Conservation (phyloP, 2,113 vertebrate genomes). For the Pongo abelii region DNA sequence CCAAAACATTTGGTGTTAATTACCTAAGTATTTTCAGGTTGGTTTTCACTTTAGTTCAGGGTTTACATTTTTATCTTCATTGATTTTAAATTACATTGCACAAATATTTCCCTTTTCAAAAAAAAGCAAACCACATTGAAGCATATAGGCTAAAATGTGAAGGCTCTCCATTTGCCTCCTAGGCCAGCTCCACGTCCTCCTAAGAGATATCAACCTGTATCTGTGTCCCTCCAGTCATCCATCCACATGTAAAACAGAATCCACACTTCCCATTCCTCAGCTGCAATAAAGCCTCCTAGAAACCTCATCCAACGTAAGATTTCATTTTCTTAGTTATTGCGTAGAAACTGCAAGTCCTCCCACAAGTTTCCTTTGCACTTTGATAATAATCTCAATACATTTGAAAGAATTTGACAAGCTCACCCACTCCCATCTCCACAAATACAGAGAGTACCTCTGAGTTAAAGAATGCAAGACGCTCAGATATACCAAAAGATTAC, state of each 20-base stretch:
- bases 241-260: not conserved
- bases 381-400: conserved; percentile 8
- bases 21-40: not conserved
- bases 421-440: not conserved
- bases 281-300: not conserved
- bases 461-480: not conserved
- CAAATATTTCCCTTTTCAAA: not conserved
- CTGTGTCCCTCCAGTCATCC: not conserved
- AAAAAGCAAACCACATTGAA: not conserved
- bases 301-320: not conserved
- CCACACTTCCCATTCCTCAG: not conserved
- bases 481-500: not conserved
- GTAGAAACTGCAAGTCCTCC: not conserved
- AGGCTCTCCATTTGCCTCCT: not conserved
- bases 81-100: conserved; percentile 6
- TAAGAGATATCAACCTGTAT: not conserved
- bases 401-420: not conserved
- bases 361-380: not conserved
- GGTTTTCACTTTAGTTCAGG: conserved; percentile 13
- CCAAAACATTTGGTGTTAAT: not conserved
- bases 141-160: not conserved
- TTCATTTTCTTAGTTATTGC: not conserved
- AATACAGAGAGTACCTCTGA: not conserved
- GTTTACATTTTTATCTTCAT: conserved; percentile 24
- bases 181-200: not conserved